Evolutionary conservation across 2,113 vertebrate species (phyloP), one percentile per base, ranked within the genome.

Genomic region (Xiphophorus couchianus): DNA sequence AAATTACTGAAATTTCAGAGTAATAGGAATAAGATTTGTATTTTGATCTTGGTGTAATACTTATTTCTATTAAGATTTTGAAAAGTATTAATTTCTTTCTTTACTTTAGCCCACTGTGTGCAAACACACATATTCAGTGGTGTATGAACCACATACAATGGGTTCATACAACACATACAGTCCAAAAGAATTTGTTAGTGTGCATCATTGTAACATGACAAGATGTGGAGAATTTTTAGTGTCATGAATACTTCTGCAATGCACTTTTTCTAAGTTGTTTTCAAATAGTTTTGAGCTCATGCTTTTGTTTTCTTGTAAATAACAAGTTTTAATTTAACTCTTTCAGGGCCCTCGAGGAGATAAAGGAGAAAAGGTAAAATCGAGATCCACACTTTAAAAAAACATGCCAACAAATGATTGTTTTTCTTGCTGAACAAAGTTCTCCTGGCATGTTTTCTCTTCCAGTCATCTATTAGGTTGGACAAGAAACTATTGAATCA

Each of bases 281-380:
- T 27, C 9, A 9, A 37, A 28, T 27, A n/a, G 19, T 73, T 30
- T 78, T 33, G 3, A 62, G 2, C n/a, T 15, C 33, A 22, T 70
- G 9, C 19, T 67, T 73, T 35, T 51, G 31, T 71, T 69, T 66
- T 66, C 0, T 22, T 76, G 0, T 64, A 3, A 67, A 33, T 66
- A 48, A 29, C 27, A 5, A 39, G 42, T 78, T 39, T 65, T 70
- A 67, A 29, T 81, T 69, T 86, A 1, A 28, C 66, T 60, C 69
- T 62, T 69, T 11, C 81, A 95, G 93, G 93, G 93, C 28, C 64
- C 66, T 5, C 83, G 11, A 14, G 94, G 94, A 69, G 80, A 81
- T 33, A 87, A 88, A 71, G 94, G 94, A 90, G 92, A 93, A 29
- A 91, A 93, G 93, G 93, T 95, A 88, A 89, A 15, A 30, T 27